phyloP scores from a whole-genome alignment of 2,888 invertebrate genomes.

The Heliconius hortense region DNA sequence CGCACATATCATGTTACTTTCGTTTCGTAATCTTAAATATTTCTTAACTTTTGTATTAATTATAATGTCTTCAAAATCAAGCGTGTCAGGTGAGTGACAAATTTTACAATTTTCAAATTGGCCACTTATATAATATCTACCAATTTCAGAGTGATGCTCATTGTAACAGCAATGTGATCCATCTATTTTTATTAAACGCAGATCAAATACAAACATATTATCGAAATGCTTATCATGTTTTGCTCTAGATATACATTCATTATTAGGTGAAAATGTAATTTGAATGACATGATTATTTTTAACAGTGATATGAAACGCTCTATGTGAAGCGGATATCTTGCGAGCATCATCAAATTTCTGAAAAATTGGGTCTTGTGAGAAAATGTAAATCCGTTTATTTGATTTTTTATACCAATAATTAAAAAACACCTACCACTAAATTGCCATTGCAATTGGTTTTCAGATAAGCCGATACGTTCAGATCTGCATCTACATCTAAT shows the following conservation, averaged over 20 bases:
- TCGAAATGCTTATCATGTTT: constrained; percentile 55
- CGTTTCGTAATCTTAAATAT: constrained; percentile 70
- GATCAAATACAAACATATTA: constrained; percentile 68
- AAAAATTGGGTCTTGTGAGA: constrained; percentile 24
- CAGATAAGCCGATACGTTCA: constrained; percentile 62
- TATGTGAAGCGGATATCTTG: constrained; percentile 71
- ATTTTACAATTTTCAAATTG: constrained; percentile 77
- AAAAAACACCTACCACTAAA: constrained; percentile 58
- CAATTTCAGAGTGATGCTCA: constrained; percentile 71
- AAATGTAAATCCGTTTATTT: constrained; percentile 30
- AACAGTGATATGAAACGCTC: constrained; percentile 60
- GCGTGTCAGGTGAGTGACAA: constrained; percentile 67
- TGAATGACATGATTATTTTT: constrained; percentile 54
- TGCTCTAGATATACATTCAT: constrained; percentile 67
- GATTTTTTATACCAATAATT: background rate
- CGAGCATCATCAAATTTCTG: constrained; percentile 72
- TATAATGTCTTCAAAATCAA: constrained; percentile 71
- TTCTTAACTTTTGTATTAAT: constrained; percentile 62
- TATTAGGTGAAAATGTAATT: constrained; percentile 65
- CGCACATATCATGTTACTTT: constrained; percentile 64
- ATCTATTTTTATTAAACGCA: constrained; percentile 67
- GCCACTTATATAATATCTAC: constrained; percentile 81
- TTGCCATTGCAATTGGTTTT: constrained; percentile 64
- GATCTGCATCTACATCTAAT: constrained; percentile 62
- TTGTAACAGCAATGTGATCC: constrained; percentile 64